Conservation (phyloP, 2,113 vertebrate species). For the Trichomycterus rosablanca region DNA sequence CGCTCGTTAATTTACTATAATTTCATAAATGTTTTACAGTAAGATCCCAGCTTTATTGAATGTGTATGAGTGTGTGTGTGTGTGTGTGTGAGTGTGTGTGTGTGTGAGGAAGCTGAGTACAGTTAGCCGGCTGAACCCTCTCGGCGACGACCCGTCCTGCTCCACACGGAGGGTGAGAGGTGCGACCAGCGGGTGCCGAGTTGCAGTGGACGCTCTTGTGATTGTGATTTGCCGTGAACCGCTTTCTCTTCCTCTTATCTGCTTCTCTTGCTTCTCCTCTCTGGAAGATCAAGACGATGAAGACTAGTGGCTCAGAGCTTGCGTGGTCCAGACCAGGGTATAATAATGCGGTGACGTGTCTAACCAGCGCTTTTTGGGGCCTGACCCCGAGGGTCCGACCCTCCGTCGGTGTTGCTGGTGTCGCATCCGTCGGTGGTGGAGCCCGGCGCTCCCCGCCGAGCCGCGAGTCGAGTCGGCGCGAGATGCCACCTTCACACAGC, state of each 20-base stretch:
- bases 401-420: too few species aligned
- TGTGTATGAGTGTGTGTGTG: conserved; percentile 4
- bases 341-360: too few species aligned
- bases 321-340: too few species aligned
- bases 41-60: not conserved
- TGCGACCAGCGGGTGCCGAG: conserved; percentile 26
- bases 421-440: too few species aligned
- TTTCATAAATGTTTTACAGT: too few species aligned
- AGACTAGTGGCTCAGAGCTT: too few species aligned
- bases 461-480: too few species aligned
- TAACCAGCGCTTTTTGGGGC: too few species aligned
- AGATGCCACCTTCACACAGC: not conserved
- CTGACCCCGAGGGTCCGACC: too few species aligned
- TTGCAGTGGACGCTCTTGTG: conserved; percentile 10
- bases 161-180: conserved; percentile 34
- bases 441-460: not conserved
- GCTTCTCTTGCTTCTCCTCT: not conserved
- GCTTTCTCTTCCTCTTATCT: not conserved
- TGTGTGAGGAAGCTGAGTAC: not conserved
- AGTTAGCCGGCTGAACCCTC: conserved; percentile 14
- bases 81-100: conserved; percentile 15
- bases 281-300: conserved; percentile 1
- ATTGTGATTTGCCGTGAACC: conserved; percentile 13
- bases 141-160: conserved; percentile 14
- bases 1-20: too few species aligned